Evolutionary conservation across 2,888 invertebrate species (phyloP), one percentile per base, ranked within the genome.

Genomic region (Pandemis heparana): DNA sequence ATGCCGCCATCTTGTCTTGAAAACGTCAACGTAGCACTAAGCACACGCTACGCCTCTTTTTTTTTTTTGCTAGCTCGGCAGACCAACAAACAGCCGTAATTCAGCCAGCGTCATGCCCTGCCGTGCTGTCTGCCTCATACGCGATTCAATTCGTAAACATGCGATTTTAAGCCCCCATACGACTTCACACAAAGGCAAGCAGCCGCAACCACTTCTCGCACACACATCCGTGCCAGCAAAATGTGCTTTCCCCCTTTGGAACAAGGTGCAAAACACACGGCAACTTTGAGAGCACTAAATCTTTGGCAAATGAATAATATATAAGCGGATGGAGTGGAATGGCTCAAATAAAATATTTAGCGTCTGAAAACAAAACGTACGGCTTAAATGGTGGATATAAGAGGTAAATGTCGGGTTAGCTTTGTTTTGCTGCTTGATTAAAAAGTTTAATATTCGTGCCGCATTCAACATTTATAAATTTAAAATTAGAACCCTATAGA

Each of bases 301-400:
- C 70, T 70, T 65, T 38, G 38, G 46, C 10, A 39, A 14, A 59
- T 71, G 59, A 59, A 71, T 71, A 65, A 71, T 59, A 71, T 71
- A 71, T 71, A 41, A 65, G 63, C 23, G 59, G 59, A 56, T 70
- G 46, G 70, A 70, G 69, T 41, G 23, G 62, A 63, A 70, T 64
- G 56, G 38, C 63, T 46, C 51, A 8, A 64, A 63, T 70, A 70
- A 70, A 70, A 70, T 59, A 70, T 70, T 63, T 56, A 70, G 56
- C 16, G 46, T 12, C 43, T 16, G 41, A 70, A 63, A 70, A 70
- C 70, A 70, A 70, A 63, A n/a, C n/a, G 64, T 16, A 38, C 18
- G 69, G 43, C 16, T 38, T 32, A 70, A 70, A 64, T 46, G 56
- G 56, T 64, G 43, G 43, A 56, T 70, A 43, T 5, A 6, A 18